phyloP scores from a whole-genome alignment of 2,113 vertebrate genomes.

The Engraulis encrasicolus region DNA sequence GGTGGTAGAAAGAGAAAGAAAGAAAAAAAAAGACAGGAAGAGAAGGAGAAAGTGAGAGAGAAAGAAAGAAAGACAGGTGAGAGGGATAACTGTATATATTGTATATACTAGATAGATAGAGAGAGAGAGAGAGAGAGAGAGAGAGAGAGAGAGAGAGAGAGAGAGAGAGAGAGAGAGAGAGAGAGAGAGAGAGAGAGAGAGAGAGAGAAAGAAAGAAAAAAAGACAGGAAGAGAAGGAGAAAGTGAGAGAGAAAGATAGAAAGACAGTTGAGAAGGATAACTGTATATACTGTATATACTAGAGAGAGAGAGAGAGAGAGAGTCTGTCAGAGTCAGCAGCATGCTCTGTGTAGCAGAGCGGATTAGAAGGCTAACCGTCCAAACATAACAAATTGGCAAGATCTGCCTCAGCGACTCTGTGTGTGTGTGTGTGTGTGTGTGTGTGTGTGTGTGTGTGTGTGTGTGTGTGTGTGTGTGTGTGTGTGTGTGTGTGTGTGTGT shows the following conservation, averaged over 20 bases:
- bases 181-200: neutral
- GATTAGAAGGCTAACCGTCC: neutral
- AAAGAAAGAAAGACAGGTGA: neutral
- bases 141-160: neutral
- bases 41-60: too few relatives aligned
- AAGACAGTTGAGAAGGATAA: too few relatives aligned
- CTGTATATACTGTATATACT: too few relatives aligned
- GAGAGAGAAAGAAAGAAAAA: neutral
- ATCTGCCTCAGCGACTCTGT: neutral
- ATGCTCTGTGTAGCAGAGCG: neutral
- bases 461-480: neutral
- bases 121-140: neutral
- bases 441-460: neutral
- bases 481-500: neutral
- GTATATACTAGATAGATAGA: neutral
- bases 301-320: neutral
- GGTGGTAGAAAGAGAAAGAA: too few relatives aligned
- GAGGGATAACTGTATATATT: too few relatives aligned
- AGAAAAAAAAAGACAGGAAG: too few relatives aligned
- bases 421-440: neutral
- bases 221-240: neutral
- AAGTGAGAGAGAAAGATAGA: neutral
- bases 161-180: neutral
- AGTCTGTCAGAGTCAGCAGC: neutral
- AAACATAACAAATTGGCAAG: neutral